Percentiles rank a stretch among this genome's conserved stretches.
Conservation (phyloP, 2,113 vertebrate species). For the Epinephelus moara region DNA sequence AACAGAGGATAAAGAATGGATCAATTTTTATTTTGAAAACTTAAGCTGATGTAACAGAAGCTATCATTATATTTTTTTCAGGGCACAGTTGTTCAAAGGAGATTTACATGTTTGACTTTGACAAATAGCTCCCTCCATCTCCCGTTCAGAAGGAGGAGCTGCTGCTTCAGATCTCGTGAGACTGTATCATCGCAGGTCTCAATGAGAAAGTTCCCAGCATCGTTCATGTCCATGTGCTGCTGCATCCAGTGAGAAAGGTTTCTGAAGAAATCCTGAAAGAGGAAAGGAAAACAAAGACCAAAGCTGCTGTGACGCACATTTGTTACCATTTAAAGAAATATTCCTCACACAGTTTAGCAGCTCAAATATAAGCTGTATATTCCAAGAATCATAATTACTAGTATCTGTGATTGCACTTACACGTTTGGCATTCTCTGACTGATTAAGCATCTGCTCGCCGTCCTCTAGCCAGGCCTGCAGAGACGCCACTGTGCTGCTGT, state of each 20-base stretch:
- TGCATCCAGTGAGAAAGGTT: slow-evolving; percentile 91
- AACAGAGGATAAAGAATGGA: background rate
- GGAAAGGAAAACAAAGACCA: slow-evolving; percentile 66
- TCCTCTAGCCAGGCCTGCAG: slow-evolving; percentile 98
- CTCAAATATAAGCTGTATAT: background rate
- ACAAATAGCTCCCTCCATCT: slow-evolving; percentile 88
- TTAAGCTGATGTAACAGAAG: background rate
- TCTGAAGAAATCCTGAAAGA: slow-evolving; percentile 85
- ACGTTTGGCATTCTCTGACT: slow-evolving; percentile 92
- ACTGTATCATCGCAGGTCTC: slow-evolving; percentile 97
- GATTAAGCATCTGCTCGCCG: slow-evolving; percentile 94
- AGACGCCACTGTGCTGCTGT: slow-evolving; percentile 91
- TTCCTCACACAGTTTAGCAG: background rate
- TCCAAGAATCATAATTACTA: background rate
- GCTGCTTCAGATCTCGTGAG: slow-evolving; percentile 96
- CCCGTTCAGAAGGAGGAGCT: slow-evolving; percentile 91
- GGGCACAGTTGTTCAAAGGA: background rate
- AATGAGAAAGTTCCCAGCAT: slow-evolving; percentile 98
- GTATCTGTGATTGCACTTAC: slow-evolving; percentile 76
- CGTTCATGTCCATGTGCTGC: slow-evolving; percentile 97
- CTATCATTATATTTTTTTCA: background rate
- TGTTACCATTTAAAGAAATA: slow-evolving; percentile 1
- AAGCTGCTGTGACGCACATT: background rate
- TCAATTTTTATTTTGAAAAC: background rate
- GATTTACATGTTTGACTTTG: slow-evolving; percentile 96